These are phyloP conservation scores for Euura lappo DNA, from an alignment of 1,140 invertebrate genomes.

Conservation along the genomic window DNA sequence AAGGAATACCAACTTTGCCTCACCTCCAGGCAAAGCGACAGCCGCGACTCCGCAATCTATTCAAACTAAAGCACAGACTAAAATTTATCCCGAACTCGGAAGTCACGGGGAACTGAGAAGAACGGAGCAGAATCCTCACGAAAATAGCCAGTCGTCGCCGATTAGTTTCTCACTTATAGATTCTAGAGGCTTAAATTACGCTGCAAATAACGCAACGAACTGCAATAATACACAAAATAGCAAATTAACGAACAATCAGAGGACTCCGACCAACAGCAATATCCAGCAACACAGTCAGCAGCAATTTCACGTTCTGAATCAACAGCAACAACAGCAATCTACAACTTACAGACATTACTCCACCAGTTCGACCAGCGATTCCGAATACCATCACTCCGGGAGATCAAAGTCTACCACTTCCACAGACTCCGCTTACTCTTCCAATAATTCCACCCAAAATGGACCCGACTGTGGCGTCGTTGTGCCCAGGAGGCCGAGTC, in stretches of 20 bases:
- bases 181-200: conserved; percentile 67
- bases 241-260: conserved; percentile 53
- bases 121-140: conserved; percentile 59
- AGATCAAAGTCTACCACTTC: conserved; percentile 70
- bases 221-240: conserved; percentile 36
- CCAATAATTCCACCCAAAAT: conserved; percentile 66
- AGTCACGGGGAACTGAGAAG: conserved; percentile 62
- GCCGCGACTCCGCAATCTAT: conserved; percentile 57
- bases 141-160: conserved; percentile 73
- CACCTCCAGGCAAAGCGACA: conserved; percentile 59
- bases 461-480: conserved; percentile 70
- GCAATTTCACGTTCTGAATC: conserved; percentile 33
- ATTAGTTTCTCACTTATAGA: conserved; percentile 80
- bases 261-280: conserved; percentile 41
- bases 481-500: conserved; percentile 71
- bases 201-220: conserved; percentile 56
- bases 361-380: conserved; percentile 63
- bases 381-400: conserved; percentile 67
- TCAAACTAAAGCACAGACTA: conserved; percentile 73
- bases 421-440: conserved; percentile 68
- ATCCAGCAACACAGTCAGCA: conserved; percentile 52
- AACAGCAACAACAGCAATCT: conserved; percentile 49
- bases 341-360: conserved; percentile 68
- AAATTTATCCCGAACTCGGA: conserved; percentile 69
- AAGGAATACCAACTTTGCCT: conserved; percentile 56